Percentiles rank a stretch among this genome's conserved stretches.
Conservation (phyloP, 2,797 vertebrate genomes). For the Clarias platycephalus region DNA sequence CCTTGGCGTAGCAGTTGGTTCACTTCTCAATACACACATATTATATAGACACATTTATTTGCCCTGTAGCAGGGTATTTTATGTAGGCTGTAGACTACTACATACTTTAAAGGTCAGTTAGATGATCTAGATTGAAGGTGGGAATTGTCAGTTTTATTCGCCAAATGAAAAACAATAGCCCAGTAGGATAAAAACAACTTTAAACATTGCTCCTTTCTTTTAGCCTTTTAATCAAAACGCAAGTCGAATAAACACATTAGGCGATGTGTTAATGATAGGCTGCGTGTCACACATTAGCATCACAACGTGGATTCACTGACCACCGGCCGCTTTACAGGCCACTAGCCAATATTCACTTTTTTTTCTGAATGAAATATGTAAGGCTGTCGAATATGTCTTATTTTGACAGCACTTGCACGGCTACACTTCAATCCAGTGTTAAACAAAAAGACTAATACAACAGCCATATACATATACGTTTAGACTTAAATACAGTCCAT, state of each 20-base stretch:
- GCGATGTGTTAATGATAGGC: constrained; percentile 59
- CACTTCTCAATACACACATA: constrained; percentile 27
- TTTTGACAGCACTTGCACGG: too few species aligned
- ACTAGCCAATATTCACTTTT: constrained; percentile 9
- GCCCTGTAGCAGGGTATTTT: background rate
- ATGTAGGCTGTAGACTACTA: constrained; percentile 13
- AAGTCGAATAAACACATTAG: constrained; percentile 59
- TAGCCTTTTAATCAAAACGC: constrained; percentile 57
- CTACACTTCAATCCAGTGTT: too few species aligned
- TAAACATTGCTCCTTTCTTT: constrained; percentile 39
- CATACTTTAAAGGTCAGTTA: constrained; percentile 45
- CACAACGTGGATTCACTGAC: constrained; percentile 48
- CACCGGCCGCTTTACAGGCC: background rate
- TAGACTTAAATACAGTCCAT: too few species aligned
- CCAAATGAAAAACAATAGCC: constrained; percentile 51
- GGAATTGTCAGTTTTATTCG: constrained; percentile 44
- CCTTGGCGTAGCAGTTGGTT: background rate
- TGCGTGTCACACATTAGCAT: constrained; percentile 49
- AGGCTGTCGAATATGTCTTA: background rate
- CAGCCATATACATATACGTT: background rate
- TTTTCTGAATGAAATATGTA: background rate
- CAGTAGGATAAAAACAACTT: constrained; percentile 59
- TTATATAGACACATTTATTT: constrained; percentile 9
- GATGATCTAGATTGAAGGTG: constrained; percentile 48
- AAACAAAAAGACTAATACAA: too few species aligned